phyloP scores from a whole-genome alignment of 1,140 invertebrate genomes.

The Drosophila trapezifrons region DNA sequence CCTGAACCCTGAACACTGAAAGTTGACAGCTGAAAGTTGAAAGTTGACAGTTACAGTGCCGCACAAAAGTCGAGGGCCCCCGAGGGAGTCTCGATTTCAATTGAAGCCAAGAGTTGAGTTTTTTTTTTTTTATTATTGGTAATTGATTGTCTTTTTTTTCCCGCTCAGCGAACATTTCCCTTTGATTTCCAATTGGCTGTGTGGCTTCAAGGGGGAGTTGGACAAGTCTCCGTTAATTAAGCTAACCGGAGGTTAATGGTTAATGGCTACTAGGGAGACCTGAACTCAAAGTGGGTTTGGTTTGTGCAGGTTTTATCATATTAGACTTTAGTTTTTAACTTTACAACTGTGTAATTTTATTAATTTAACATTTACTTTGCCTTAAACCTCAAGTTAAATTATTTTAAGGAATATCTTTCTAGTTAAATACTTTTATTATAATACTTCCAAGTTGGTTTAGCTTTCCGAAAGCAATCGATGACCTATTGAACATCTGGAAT shows the following conservation, averaged over 20 bases:
- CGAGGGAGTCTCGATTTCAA: conserved; percentile 11
- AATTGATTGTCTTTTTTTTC: conserved; percentile 15
- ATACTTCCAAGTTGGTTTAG: no score
- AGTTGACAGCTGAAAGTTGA: conserved; percentile 4
- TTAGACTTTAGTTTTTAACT: no score
- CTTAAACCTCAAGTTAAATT: no score
- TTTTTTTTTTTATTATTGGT: not conserved
- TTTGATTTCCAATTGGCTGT: conserved; percentile 9
- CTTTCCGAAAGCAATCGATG: not conserved
- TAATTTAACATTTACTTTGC: no score
- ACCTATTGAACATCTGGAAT: not conserved
- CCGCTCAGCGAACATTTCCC: not conserved
- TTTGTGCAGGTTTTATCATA: no score
- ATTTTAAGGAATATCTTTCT: no score
- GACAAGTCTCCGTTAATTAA: conserved; percentile 2
- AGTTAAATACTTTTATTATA: no score
- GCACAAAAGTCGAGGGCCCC: conserved; percentile 12
- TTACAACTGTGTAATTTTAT: no score
- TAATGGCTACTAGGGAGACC: no score
- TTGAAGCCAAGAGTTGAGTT: not conserved
- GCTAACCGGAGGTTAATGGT: conserved; percentile 1
- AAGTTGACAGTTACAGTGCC: conserved; percentile 10
- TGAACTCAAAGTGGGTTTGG: no score
- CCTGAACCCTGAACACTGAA: conserved; percentile 1
- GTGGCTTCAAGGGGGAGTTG: not conserved